Percentiles rank a stretch among this genome's conserved stretches.
phyloP scores from a whole-genome alignment of 2,888 invertebrate genomes.

The Pediacus dermestoides region DNA sequence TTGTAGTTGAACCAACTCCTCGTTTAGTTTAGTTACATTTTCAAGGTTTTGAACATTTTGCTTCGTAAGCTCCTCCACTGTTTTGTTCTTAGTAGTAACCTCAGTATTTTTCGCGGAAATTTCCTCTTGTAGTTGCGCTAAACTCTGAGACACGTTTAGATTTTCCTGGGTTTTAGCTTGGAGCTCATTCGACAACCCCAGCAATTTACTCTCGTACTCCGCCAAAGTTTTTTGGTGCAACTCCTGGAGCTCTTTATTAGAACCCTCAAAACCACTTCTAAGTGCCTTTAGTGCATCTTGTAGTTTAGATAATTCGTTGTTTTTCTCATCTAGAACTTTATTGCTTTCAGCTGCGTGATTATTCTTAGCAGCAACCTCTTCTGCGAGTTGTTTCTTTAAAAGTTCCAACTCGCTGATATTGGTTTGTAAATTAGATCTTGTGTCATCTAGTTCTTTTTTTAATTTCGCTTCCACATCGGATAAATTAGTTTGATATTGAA shows the following conservation, averaged over 20 bases:
- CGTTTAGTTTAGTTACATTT: neutral
- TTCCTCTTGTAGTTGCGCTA: too few species aligned
- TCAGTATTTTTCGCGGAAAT: too few species aligned
- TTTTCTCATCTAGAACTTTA: conserved; percentile 40
- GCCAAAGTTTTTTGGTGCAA: too few species aligned
- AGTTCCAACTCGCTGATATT: conserved; percentile 43
- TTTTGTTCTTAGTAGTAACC: neutral
- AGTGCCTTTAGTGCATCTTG: conserved; percentile 47
- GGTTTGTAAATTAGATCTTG: conserved; percentile 38
- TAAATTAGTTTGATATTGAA: conserved; percentile 41
- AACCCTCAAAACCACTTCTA: too few species aligned
- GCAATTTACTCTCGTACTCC: too few species aligned
- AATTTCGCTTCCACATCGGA: conserved; percentile 32
- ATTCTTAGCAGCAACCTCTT: conserved; percentile 33
- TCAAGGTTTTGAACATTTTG: neutral
- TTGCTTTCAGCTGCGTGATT: conserved; percentile 13
- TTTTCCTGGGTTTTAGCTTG: conserved; percentile 1
- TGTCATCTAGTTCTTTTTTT: conserved; percentile 43
- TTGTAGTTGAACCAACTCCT: conserved; percentile 2
- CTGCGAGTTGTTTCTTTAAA: conserved; percentile 34
- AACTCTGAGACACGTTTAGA: too few species aligned
- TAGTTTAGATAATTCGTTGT: conserved; percentile 56
- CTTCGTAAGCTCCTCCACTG: conserved; percentile 39
- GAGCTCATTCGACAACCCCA: too few species aligned
- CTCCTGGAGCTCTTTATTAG: too few species aligned